phyloP scores from a whole-genome alignment of 2,797 vertebrate species.

The Chaetodon trifasciatus region DNA sequence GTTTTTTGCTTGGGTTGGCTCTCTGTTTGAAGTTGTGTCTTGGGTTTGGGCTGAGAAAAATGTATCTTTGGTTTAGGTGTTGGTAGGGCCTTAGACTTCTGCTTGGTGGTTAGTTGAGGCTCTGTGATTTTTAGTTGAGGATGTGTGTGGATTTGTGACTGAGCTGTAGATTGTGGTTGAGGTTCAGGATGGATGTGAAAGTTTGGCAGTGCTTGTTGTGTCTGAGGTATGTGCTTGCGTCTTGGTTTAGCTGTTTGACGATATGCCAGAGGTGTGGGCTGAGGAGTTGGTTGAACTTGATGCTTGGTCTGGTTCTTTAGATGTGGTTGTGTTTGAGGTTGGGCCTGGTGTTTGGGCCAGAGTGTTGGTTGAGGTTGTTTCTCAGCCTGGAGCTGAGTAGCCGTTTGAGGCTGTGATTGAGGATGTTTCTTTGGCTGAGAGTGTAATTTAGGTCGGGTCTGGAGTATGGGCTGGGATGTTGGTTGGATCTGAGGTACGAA shows the following conservation, averaged over 20 bases:
- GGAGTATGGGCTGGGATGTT: background rate
- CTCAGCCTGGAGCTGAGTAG: constrained; percentile 17
- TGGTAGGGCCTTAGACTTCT: constrained; percentile 12
- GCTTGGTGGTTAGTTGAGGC: constrained; percentile 9
- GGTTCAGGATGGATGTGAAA: constrained; percentile 16
- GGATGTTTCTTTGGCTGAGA: background rate
- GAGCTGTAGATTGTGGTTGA: constrained; percentile 36
- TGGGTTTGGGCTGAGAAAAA: background rate
- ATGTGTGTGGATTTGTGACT: constrained; percentile 30
- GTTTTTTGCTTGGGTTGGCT: background rate
- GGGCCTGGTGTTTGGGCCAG: constrained; percentile 13
- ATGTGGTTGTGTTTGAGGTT: constrained; percentile 26
- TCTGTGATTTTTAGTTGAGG: constrained; percentile 9
- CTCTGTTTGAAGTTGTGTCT: background rate
- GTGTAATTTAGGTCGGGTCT: background rate
- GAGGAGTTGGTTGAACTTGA: constrained; percentile 12
- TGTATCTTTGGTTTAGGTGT: constrained; percentile 16
- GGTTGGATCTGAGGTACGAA: background rate
- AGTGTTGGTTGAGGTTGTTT: constrained; percentile 25
- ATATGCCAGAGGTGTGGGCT: constrained; percentile 1
- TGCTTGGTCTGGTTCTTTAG: constrained; percentile 22
- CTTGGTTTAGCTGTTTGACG: background rate
- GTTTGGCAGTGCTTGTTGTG: constrained; percentile 24
- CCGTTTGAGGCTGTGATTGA: constrained; percentile 27
- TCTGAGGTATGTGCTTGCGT: constrained; percentile 21